Conservation (phyloP, 2,113 vertebrate species). For the Mobula birostris region DNA sequence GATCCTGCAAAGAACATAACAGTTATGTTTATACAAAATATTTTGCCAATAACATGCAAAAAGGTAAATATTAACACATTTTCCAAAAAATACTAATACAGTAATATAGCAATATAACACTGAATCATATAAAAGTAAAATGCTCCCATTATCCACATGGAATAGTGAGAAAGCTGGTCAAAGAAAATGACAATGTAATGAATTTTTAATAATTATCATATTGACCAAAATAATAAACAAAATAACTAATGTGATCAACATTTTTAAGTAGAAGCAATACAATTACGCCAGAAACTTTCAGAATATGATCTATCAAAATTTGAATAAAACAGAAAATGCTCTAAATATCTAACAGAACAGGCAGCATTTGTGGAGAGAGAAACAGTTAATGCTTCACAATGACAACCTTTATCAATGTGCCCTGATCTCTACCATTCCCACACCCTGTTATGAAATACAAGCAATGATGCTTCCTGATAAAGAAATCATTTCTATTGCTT, state of each 20-base stretch:
- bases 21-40: background rate
- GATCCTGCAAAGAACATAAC: slow-evolving; percentile 59
- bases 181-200: background rate
- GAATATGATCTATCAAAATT: background rate
- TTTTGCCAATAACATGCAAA: background rate
- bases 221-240: no score
- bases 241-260: background rate
- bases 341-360: no score
- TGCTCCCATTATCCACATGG: background rate
- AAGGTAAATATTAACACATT: background rate
- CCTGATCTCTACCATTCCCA: background rate
- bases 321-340: no score
- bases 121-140: background rate
- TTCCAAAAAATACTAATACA: background rate
- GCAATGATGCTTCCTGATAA: background rate
- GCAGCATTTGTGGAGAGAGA: no score
- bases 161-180: background rate
- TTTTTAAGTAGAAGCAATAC: background rate
- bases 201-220: background rate
- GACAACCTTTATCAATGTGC: background rate
- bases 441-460: background rate
- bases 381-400: no score
- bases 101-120: background rate
- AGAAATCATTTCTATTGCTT: background rate
- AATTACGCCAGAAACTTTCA: background rate